These are phyloP conservation scores for Romanogobio albipinnatus DNA, from an alignment of 2,113 vertebrate species.

Conservation along the genomic window DNA sequence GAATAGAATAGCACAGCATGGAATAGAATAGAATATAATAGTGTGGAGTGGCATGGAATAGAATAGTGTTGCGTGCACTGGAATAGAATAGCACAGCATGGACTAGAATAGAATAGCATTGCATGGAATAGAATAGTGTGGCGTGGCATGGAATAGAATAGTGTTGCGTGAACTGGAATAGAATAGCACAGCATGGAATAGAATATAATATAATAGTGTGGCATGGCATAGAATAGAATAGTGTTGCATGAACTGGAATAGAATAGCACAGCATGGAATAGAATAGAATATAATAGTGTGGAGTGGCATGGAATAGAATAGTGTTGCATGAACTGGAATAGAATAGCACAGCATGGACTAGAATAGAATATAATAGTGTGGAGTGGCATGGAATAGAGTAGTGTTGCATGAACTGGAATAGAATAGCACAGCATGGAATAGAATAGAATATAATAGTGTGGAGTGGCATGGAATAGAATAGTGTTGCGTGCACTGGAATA, in stretches of 20 bases:
- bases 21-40: neutral
- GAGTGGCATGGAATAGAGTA: neutral
- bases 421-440: too few relatives aligned
- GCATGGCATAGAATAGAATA: neutral
- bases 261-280: neutral
- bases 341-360: rapidly evolving
- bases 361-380: too few relatives aligned
- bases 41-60: rapidly evolving
- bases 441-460: neutral
- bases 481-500: too few relatives aligned
- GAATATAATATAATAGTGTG: neutral
- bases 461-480: too few relatives aligned
- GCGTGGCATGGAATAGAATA: too few relatives aligned
- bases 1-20: neutral
- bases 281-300: too few relatives aligned
- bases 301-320: too few relatives aligned
- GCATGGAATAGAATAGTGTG: neutral
- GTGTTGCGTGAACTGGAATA: neutral
- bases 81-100: neutral
- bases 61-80: too few relatives aligned
- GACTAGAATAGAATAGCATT: neutral
- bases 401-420: too few relatives aligned
- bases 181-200: too few relatives aligned
- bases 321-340: too few relatives aligned
- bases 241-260: neutral